Base-by-base conservation (phyloP, 2,797 vertebrate species). In the Poecilia velifera region DNA sequence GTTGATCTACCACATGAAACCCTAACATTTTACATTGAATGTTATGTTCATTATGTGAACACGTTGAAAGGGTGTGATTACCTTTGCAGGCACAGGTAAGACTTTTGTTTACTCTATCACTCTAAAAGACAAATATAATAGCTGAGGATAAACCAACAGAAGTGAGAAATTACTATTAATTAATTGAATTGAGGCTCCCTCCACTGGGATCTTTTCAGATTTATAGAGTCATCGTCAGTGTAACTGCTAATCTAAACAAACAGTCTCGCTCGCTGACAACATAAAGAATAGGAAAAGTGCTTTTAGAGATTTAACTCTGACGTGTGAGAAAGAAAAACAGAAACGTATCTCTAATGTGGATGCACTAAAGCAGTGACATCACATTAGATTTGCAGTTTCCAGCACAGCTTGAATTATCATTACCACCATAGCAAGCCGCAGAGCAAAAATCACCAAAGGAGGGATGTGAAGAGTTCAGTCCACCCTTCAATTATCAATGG, bases 131-230 rank as follows among this genome's bases (percentile, higher is more conserved):
- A 90, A 92, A 91, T 90, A 90, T 90, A 90, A 83, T 90, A 88
- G 91, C 88, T 85, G 76, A 86, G 83, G 84, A 82, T 79, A 82
- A 80, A 86, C 82, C 72, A 82, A 79, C 88, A 31, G 25, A 81
- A 86, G 82, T 84, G 90, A 91, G 78, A 91, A 91, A 93, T 93
- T 92, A 91, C 87, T 76, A 87, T 85, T 91, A 92, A 93, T 93
- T 91, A 92, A 91, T 93, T 87, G 83, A 90, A 86, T 81, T 59
- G 77, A 91, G 88, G 78, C 85, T 84, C 77, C 46, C 74, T 91
- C 92, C 86, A 53, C 81, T 31, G 91, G 91, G 91, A 91, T 84
- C 78, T 86, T 84, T 75, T 83, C 87, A 86, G 86, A 90, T 90
- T 89, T 88, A 88, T 83, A 72, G 70, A 89, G 85, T 87, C 86